Base-by-base conservation (phyloP, 2,113 vertebrate genomes). In the Oncorhynchus keta region DNA sequence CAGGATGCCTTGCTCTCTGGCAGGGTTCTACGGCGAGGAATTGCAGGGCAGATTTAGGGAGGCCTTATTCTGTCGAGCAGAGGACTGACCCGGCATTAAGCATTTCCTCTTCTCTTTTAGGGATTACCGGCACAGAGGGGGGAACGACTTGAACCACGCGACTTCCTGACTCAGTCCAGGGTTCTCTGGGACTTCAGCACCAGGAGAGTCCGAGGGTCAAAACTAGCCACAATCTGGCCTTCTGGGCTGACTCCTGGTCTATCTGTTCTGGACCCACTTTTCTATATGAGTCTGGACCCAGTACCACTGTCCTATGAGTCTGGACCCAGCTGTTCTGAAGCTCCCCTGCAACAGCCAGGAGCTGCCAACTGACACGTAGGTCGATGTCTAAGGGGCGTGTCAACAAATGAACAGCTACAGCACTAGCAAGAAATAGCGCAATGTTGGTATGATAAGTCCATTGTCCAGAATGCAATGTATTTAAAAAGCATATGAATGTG, bases 11-110 rank as follows among this genome's bases (percentile, higher is more conserved):
- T 28, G 75, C 75, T 69, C 70, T 70, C 72, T 76, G 83, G 76
- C 77, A 74, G 68, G 28, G 51, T 24, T 74, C 79, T 77, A 55
- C 76, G 74, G 68, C 72, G 62, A 67, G 45, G 45, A 74, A 75
- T 61, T 55, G 62, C 3, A n/a, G 65, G 57, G 73, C 55, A 78
- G 76, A 72, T 87, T 85, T 73, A 48, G 39, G 20, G 45, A 73
- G 57, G 20, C 2, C 35, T 69, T 73, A 76, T 30, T 72, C 26
- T 22, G 74, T n/a, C 48, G 70, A 76, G 35, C 76, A 69, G 71
- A 72, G 76, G 76, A 70, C 78, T 81, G 79, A 83, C 75, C 74
- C 68, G 45, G 78, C 73, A 80, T 83, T 86, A 85, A 81, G 79
- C 57, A 55, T 73, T 85, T 82, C 87, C 83, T 78, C 74, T 74